Conservation (phyloP, 37 sponge, comb jelly and placozoan species). For the Petrosia ficiformis region DNA sequence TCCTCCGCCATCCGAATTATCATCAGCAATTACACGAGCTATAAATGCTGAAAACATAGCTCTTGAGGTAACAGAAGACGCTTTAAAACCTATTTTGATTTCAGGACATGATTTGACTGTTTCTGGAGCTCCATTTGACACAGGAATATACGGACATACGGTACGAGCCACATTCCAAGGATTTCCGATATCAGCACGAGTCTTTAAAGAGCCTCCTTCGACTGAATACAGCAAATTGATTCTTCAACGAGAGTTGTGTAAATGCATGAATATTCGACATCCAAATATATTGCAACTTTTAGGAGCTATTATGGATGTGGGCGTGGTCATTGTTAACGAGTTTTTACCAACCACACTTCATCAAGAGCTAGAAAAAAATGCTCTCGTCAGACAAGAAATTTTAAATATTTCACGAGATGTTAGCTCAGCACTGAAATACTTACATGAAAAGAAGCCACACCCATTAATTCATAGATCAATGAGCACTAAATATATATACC, state of each 20-base stretch:
- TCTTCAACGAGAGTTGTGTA: neutral
- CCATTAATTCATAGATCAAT: neutral
- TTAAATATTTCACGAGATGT: neutral
- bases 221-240: neutral
- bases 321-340: neutral
- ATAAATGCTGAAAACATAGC: conserved; percentile 35
- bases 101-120: neutral
- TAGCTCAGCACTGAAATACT: neutral
- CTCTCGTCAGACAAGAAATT: neutral
- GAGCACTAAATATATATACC: neutral
- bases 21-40: no score
- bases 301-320: neutral
- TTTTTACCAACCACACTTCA: neutral
- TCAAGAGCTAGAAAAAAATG: neutral
- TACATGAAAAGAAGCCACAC: neutral
- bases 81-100: neutral
- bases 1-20: no score
- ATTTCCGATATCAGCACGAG: neutral
- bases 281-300: neutral
- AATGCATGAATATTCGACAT: neutral
- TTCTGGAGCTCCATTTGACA: neutral
- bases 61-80: conserved; percentile 5
- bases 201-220: neutral
- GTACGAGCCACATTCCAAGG: neutral
- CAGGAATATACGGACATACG: neutral